These are phyloP conservation scores for Oeneis ivallda DNA, from an alignment of 2,888 invertebrate genomes.

Conservation along the genomic window DNA sequence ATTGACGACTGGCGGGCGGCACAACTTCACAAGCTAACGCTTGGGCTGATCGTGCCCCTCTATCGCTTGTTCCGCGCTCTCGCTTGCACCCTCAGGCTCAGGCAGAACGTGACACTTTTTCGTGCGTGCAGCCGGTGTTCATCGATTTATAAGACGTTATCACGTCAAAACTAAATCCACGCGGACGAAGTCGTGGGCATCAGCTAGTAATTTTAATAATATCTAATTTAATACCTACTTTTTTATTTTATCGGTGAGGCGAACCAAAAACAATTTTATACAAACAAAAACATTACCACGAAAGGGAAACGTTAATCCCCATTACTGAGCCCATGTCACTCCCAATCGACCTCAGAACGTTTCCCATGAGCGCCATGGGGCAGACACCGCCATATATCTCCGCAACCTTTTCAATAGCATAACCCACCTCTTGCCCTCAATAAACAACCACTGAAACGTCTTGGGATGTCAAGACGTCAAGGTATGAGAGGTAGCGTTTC, in stretches of 20 bases:
- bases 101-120: too few relatives aligned
- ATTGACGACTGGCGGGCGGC: too few relatives aligned
- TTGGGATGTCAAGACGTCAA: conserved; percentile 36
- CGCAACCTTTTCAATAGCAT: conserved; percentile 52
- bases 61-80: too few relatives aligned
- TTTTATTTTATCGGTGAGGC: neutral
- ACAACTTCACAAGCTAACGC: too few relatives aligned
- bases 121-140: too few relatives aligned
- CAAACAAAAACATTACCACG: conserved; percentile 7
- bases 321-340: conserved; percentile 43
- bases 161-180: too few relatives aligned
- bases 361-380: conserved; percentile 53
- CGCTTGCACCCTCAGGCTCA: too few relatives aligned
- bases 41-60: too few relatives aligned
- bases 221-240: too few relatives aligned
- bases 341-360: conserved; percentile 48
- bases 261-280: neutral
- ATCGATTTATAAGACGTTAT: too few relatives aligned
- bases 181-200: too few relatives aligned
- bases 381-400: conserved; percentile 50
- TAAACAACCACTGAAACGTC: conserved; percentile 51
- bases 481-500: conserved; percentile 37
- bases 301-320: conserved; percentile 26
- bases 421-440: conserved; percentile 48
- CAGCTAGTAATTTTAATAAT: too few relatives aligned